A percentile compares a stretch with the other conserved stretches of the same genome.
Evolutionary conservation across 2,113 vertebrate genomes (phyloP).

Genomic region (Myrmophylax atrothorax): DNA sequence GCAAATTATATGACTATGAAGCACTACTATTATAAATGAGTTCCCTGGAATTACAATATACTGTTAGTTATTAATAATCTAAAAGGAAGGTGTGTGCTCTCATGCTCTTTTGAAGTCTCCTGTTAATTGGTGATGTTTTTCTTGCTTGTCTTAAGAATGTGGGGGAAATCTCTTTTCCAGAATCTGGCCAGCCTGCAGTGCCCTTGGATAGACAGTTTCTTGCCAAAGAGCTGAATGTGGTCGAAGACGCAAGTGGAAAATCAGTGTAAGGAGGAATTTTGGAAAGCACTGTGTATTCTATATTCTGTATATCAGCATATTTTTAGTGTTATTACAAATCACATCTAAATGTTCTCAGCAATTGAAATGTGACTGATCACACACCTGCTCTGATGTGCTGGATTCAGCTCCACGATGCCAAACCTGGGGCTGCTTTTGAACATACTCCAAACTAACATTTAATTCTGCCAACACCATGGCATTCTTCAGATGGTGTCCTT

Average conservation of each 20-base stretch:
- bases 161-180: conserved; percentile 70
- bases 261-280: conserved; percentile 82
- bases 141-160: conserved; percentile 1
- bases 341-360: not conserved
- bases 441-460: not conserved
- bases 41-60: not conserved
- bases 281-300: not conserved
- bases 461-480: not conserved
- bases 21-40: not conserved
- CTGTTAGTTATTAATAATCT: not conserved
- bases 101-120: not conserved
- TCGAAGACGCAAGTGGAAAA: conserved; percentile 84
- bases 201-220: conserved; percentile 92
- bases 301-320: not conserved
- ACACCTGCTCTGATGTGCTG: not conserved
- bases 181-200: conserved; percentile 88
- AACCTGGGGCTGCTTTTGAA: not conserved
- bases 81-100: not conserved
- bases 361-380: not conserved
- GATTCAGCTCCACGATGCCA: not conserved
- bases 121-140: not conserved
- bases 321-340: not conserved
- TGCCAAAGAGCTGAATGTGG: conserved; percentile 85
- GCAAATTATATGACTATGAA: not conserved
- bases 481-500: not conserved